Conservation (phyloP, 2,113 vertebrate genomes). For the Argyrosomus japonicus region DNA sequence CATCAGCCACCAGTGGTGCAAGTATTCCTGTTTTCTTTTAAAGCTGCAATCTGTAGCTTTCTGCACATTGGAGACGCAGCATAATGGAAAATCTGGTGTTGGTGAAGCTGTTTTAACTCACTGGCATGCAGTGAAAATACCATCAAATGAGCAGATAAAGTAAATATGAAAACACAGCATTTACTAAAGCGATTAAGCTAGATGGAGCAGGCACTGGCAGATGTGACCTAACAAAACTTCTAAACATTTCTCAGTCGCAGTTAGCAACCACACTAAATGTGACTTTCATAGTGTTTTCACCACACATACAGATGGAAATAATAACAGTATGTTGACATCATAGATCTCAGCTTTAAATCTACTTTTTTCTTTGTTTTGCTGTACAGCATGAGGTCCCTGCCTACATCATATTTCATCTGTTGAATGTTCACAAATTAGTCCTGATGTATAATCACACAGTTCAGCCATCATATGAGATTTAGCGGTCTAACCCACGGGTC, state of each 20-base stretch:
- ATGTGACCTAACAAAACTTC: not conserved
- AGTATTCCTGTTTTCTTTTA: constrained; percentile 28
- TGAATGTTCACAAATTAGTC: constrained; percentile 13
- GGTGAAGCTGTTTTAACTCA: not conserved
- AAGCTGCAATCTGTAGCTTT: constrained; percentile 27
- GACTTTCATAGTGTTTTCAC: not conserved
- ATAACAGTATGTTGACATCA: not conserved
- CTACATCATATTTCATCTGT: constrained; percentile 14
- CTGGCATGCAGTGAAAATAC: not conserved
- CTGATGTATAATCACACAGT: not conserved
- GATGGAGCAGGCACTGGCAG: not conserved
- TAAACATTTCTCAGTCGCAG: constrained; percentile 5
- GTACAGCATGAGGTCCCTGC: not conserved
- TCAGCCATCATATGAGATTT: constrained; percentile 11
- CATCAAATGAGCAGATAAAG: not conserved
- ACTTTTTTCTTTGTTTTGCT: not conserved
- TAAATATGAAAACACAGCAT: constrained; percentile 19
- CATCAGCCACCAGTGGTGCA: constrained; percentile 33
- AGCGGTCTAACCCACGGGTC: not conserved
- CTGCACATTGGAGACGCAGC: not conserved
- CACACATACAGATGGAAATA: not conserved
- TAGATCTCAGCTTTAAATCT: not conserved
- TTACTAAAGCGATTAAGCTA: constrained; percentile 1
- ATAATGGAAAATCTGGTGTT: not conserved
- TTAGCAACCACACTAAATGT: not conserved